These are phyloP conservation scores for Diacarnus erythraeanus DNA, from an alignment of 37 sponge, comb jelly and placozoan species.

Conservation along the genomic window DNA sequence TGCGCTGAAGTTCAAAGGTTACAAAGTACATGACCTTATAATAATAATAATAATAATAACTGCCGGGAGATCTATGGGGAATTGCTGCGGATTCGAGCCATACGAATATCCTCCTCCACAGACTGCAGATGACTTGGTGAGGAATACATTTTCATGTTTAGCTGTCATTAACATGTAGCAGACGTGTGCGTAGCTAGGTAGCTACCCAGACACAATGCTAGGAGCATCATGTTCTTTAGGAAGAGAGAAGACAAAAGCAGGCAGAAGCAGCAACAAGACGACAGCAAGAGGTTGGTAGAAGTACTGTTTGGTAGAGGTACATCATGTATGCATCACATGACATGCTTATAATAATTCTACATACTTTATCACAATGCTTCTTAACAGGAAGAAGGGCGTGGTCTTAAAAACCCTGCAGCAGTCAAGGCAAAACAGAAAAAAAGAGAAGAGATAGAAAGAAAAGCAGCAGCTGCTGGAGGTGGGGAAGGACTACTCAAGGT, in stretches of 20 bases:
- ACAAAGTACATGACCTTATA: too few species aligned
- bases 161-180: not conserved
- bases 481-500: constrained; percentile 40
- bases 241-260: constrained; percentile 42
- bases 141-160: not conserved
- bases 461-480: constrained; percentile 16
- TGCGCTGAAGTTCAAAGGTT: too few species aligned
- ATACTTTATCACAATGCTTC: not conserved
- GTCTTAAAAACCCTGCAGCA: constrained; percentile 63
- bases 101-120: not conserved
- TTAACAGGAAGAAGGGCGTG: constrained; percentile 49
- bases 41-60: too few species aligned
- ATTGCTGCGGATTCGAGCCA: constrained; percentile 26
- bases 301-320: not conserved
- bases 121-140: constrained; percentile 8
- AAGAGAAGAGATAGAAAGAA: constrained; percentile 61
- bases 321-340: not conserved
- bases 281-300: constrained; percentile 39
- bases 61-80: constrained; percentile 19
- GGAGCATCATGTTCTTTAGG: constrained; percentile 14
- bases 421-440: constrained; percentile 75
- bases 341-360: not conserved
- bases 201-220: not conserved
- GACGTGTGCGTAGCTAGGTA: not conserved
- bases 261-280: constrained; percentile 58